A percentile compares a stretch with the other conserved stretches of the same genome.
phyloP scores from a whole-genome alignment of 2,888 invertebrate species.

The Ctena decussata region DNA sequence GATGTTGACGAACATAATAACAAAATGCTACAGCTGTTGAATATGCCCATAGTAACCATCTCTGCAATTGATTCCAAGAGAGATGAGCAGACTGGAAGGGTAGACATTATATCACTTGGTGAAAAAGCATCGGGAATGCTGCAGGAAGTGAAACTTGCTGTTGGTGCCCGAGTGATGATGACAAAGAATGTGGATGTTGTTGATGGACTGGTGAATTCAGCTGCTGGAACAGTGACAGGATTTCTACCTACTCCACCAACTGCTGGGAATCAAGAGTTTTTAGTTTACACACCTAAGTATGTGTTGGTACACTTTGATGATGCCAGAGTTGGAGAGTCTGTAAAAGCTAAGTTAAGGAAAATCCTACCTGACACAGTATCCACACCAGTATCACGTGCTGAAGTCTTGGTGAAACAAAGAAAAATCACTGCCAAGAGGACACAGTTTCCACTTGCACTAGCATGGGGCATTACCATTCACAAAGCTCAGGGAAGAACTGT shows the following conservation, averaged over 20 bases:
- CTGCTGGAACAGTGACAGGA: too few species aligned
- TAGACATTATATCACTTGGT: too few species aligned
- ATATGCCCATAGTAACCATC: not conserved
- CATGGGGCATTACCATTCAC: constrained; percentile 41
- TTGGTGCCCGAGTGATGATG: not conserved
- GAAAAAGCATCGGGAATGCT: too few species aligned
- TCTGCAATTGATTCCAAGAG: not conserved
- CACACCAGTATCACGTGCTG: not conserved
- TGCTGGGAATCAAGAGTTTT: too few species aligned
- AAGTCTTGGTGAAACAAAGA: too few species aligned
- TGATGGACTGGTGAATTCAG: not conserved
- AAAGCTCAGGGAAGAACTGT: constrained; percentile 39
- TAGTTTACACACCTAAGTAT: not conserved
- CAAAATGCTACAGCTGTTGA: constrained; percentile 12
- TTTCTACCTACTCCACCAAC: too few species aligned
- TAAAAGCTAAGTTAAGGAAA: too few species aligned
- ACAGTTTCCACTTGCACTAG: constrained; percentile 21
- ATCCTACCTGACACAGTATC: too few species aligned
- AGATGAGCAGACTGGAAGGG: too few species aligned
- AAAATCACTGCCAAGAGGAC: too few species aligned
- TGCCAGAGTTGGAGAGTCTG: not conserved
- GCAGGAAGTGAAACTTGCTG: too few species aligned
- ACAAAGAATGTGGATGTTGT: not conserved
- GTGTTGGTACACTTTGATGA: not conserved
- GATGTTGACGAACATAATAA: constrained; percentile 34